phyloP scores from a whole-genome alignment of 1,140 invertebrate genomes.

The Euura saliciscinereae region DNA sequence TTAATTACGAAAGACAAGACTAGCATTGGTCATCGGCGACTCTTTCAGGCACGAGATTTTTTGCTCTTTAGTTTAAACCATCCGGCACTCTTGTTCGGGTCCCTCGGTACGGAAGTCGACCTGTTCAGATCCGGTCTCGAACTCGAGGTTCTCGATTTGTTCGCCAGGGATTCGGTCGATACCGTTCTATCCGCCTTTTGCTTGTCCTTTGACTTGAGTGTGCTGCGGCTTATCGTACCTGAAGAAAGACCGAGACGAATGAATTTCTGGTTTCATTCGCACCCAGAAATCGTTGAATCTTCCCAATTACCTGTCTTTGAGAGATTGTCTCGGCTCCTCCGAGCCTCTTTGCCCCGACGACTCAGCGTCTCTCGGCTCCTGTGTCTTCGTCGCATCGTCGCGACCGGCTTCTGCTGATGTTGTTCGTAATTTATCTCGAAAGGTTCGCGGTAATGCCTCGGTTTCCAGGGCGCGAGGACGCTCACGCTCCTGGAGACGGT shows the following conservation, averaged over 20 bases:
- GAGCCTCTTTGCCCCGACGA: slow-evolving; percentile 50
- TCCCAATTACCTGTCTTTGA: slow-evolving; percentile 47
- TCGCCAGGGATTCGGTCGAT: slow-evolving; percentile 67
- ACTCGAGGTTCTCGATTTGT: slow-evolving; percentile 53
- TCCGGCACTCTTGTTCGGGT: slow-evolving; percentile 71
- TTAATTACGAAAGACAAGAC: slow-evolving; percentile 57
- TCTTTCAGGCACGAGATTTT: slow-evolving; percentile 59
- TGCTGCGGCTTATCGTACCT: slow-evolving; percentile 60
- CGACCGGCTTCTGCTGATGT: slow-evolving; percentile 60
- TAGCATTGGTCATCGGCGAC: slow-evolving; percentile 60
- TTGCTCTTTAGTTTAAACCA: slow-evolving; percentile 75
- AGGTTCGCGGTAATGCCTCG: slow-evolving; percentile 72
- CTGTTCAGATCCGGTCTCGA: slow-evolving; percentile 57
- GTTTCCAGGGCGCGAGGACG: slow-evolving; percentile 82
- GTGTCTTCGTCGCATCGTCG: slow-evolving; percentile 52
- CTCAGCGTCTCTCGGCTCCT: slow-evolving; percentile 55
- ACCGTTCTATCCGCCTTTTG: slow-evolving; percentile 61
- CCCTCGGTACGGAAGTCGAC: slow-evolving; percentile 73
- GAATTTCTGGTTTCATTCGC: slow-evolving; percentile 3
- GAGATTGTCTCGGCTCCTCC: slow-evolving; percentile 52
- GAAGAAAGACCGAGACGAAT: slow-evolving; percentile 16
- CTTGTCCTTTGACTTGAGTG: slow-evolving; percentile 58
- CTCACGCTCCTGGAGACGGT: slow-evolving; percentile 84
- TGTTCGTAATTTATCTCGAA: slow-evolving; percentile 83
- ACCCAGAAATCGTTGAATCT: not conserved